Conservation (phyloP, 2,113 vertebrate genomes). For the Montifringilla adamsi region DNA sequence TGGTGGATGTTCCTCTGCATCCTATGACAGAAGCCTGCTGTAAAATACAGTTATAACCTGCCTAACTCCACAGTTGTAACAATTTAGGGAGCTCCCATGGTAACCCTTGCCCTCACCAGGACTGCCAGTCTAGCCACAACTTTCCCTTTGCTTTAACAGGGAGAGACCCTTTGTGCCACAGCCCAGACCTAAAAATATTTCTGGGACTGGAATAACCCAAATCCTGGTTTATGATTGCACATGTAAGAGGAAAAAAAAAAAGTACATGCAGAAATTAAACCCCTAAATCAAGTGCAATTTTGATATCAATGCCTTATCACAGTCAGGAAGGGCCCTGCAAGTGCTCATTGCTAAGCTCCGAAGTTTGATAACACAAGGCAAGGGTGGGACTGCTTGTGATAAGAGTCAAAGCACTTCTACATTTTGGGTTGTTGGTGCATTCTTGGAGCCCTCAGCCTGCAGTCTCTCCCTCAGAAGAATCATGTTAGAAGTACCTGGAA, state of each 20-base stretch:
- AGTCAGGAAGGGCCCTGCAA: background rate
- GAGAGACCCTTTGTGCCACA: background rate
- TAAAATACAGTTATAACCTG: background rate
- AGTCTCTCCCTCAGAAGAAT: background rate
- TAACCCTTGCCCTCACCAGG: background rate
- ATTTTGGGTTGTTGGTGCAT: background rate
- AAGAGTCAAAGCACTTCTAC: background rate
- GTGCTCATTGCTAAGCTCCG: background rate
- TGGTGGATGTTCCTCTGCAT: background rate
- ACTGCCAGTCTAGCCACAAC: background rate
- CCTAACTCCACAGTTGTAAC: background rate
- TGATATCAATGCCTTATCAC: background rate
- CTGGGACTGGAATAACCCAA: background rate
- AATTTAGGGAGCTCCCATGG: background rate
- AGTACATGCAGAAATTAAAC: background rate
- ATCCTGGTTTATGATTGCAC: background rate
- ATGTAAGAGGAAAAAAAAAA: accelerated
- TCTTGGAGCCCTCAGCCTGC: background rate
- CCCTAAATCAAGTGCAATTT: background rate
- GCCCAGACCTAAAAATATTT: background rate
- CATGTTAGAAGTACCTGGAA: background rate
- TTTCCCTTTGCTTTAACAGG: background rate
- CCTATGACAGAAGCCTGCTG: background rate
- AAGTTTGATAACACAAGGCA: background rate
- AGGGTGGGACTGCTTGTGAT: background rate